phyloP scores from a whole-genome alignment of 2,888 invertebrate species.

The Dasypolia templi region DNA sequence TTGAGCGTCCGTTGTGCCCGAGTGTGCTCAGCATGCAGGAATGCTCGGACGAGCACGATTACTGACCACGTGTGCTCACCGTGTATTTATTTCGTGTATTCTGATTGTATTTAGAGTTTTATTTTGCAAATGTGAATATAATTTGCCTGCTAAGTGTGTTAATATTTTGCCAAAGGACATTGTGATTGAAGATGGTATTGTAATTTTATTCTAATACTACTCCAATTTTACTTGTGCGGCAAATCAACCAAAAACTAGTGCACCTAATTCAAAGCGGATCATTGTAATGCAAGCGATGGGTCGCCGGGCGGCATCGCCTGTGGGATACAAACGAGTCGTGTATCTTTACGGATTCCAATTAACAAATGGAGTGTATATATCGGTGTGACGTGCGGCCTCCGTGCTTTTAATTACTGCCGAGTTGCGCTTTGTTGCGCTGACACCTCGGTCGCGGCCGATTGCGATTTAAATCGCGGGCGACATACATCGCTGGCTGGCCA shows the following conservation, averaged over 20 bases:
- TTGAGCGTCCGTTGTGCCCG: slow-evolving; percentile 60
- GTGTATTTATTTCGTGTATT: slow-evolving; percentile 40
- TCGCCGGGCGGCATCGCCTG: not conserved
- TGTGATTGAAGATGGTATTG: not conserved
- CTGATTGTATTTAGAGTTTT: slow-evolving; percentile 40
- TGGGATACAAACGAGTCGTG: slow-evolving; percentile 51
- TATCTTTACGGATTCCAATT: slow-evolving; percentile 72
- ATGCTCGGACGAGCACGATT: slow-evolving; percentile 36
- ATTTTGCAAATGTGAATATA: not conserved
- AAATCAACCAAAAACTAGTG: not conserved
- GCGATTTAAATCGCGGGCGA: slow-evolving; percentile 60
- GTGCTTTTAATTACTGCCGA: slow-evolving; percentile 70
- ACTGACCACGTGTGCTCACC: slow-evolving; percentile 41
- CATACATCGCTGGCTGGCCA: slow-evolving; percentile 49
- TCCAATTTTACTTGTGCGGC: not conserved
- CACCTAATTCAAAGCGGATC: not conserved
- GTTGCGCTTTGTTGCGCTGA: slow-evolving; percentile 62
- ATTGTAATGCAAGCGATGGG: not conserved
- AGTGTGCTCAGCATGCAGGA: slow-evolving; percentile 50
- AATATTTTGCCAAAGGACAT: not conserved
- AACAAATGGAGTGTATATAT: slow-evolving; percentile 73
- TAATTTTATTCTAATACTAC: not conserved
- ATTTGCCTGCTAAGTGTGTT: not conserved
- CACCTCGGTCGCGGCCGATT: slow-evolving; percentile 54
- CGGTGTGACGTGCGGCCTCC: slow-evolving; percentile 56